These are phyloP conservation scores for Callipepla californica DNA, from an alignment of 2,113 vertebrate species.

Conservation along the genomic window DNA sequence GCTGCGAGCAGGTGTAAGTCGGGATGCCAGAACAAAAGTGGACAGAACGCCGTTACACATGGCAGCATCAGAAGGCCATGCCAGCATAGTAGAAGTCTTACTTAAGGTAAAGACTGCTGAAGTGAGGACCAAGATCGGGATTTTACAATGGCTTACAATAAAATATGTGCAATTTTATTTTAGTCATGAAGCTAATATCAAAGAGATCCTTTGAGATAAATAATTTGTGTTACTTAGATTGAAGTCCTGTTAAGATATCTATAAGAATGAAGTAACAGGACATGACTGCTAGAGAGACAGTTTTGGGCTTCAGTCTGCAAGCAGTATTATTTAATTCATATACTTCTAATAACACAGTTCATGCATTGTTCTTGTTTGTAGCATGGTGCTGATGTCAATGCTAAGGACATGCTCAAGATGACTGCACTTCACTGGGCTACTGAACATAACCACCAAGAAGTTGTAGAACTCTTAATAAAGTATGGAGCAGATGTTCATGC, in stretches of 20 bases:
- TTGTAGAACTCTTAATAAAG: slow-evolving; percentile 88
- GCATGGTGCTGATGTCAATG: slow-evolving; percentile 90
- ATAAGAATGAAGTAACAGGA: neutral
- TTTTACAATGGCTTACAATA: neutral
- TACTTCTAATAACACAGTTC: neutral
- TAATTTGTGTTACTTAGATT: neutral
- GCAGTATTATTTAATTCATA: neutral
- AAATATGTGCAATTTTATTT: neutral
- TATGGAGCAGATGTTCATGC: slow-evolving; percentile 90
- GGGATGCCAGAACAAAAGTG: slow-evolving; percentile 91
- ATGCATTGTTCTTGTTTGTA: slow-evolving; percentile 63
- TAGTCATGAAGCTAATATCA: neutral
- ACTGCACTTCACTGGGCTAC: slow-evolving; percentile 91
- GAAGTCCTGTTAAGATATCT: neutral
- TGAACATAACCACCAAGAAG: slow-evolving; percentile 87
- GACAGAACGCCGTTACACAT: slow-evolving; percentile 89
- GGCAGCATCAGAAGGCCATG: slow-evolving; percentile 89
- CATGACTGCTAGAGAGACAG: neutral
- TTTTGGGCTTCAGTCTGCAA: neutral
- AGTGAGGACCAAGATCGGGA: neutral
- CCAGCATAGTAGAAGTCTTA: slow-evolving; percentile 88
- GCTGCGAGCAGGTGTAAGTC: slow-evolving; percentile 87
- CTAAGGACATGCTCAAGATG: slow-evolving; percentile 93
- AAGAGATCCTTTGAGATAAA: neutral
- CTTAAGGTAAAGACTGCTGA: slow-evolving; percentile 81